Conservation (phyloP, 2,113 vertebrate species). For the Thamnaconus septentrionalis region DNA sequence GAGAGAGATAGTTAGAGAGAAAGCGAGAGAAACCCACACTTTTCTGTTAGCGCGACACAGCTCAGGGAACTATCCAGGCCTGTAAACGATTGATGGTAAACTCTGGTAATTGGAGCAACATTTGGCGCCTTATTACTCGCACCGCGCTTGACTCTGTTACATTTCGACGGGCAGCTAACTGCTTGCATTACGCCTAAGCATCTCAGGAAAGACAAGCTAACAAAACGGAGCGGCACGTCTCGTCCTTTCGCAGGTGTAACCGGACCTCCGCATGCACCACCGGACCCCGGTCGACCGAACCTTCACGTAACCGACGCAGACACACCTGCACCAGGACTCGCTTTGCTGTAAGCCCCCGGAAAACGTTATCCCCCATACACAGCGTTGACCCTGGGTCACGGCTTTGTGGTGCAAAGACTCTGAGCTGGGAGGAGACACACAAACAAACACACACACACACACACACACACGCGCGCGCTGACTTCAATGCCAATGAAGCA, state of each 20-base stretch:
- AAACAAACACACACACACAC: constrained; percentile 20
- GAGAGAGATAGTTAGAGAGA: too few species aligned
- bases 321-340: constrained; percentile 46
- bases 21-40: too few species aligned
- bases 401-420: constrained; percentile 68
- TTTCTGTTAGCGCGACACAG: too few species aligned
- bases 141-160: constrained; percentile 4
- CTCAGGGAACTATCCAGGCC: too few species aligned
- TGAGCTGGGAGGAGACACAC: constrained; percentile 66
- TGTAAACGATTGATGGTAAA: background rate
- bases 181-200: too few species aligned
- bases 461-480: constrained; percentile 36
- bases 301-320: constrained; percentile 27
- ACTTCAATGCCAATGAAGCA: constrained; percentile 32
- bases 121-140: background rate
- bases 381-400: constrained; percentile 62
- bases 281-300: constrained; percentile 35
- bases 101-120: background rate
- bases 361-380: constrained; percentile 45
- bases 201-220: too few species aligned
- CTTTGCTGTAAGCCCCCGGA: constrained; percentile 38
- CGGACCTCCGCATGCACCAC: constrained; percentile 62
- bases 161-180: constrained; percentile 29
- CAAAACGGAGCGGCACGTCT: background rate
- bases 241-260: constrained; percentile 65